Percentiles rank a stretch among this genome's conserved stretches.
Conservation (phyloP, 2,888 invertebrate genomes). For the Rosalia funebris region DNA sequence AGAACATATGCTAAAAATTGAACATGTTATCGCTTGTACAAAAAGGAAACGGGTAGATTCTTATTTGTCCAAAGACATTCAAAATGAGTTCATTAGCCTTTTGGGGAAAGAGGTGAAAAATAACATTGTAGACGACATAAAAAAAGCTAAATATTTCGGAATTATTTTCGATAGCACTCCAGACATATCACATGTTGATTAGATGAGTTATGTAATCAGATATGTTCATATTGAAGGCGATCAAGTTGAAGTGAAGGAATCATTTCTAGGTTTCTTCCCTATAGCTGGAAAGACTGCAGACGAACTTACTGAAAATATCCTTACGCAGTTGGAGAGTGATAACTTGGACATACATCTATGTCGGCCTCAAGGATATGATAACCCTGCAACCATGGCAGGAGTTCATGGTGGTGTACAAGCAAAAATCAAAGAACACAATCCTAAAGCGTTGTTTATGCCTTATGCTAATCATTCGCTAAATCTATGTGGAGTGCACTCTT, state of each 20-base stretch:
- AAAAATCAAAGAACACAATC: conserved; percentile 10
- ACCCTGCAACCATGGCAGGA: conserved; percentile 15
- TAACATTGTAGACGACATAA: conserved; percentile 10
- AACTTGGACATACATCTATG: conserved; percentile 14
- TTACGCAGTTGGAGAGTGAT: conserved; percentile 6
- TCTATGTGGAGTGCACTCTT: neutral
- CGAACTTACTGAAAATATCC: neutral
- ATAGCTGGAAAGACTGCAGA: neutral
- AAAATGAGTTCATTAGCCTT: neutral
- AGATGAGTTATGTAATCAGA: conserved; percentile 2
- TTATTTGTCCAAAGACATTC: neutral
- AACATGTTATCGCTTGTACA: conserved; percentile 1
- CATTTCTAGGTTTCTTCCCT: neutral
- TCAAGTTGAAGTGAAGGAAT: conserved; percentile 8
- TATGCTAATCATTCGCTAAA: conserved; percentile 2
- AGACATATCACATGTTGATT: conserved; percentile 2
- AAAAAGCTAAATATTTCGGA: conserved; percentile 5
- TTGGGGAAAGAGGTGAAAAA: conserved; percentile 3
- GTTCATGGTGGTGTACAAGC: neutral
- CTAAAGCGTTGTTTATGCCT: conserved; percentile 8
- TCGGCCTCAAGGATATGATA: conserved; percentile 18
- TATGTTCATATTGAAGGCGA: neutral
- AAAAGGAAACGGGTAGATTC: neutral
- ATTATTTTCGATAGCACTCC: conserved; percentile 12
- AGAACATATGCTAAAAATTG: neutral